phyloP scores from a whole-genome alignment of 2,113 vertebrate genomes.

The Abramis brama region DNA sequence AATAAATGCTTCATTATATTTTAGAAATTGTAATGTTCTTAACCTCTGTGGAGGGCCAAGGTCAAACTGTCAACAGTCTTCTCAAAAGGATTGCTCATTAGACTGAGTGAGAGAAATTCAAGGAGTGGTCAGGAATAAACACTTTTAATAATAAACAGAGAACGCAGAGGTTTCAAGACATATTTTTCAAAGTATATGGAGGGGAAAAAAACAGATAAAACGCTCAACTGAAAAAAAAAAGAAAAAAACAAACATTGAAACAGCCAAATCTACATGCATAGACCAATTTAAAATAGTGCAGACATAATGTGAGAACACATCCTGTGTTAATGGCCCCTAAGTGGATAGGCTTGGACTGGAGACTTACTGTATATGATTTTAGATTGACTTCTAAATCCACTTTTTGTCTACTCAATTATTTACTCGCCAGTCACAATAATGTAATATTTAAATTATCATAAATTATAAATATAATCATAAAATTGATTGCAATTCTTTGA shows the following conservation, averaged over 20 bases:
- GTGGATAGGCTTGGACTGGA: not conserved
- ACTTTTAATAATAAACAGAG: not conserved
- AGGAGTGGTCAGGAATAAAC: not conserved
- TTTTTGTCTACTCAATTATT: not conserved
- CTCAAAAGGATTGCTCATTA: not conserved
- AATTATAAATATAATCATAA: too few relatives aligned
- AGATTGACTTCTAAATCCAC: not conserved
- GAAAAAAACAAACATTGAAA: not conserved
- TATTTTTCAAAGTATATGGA: too few relatives aligned
- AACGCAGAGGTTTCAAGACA: not conserved
- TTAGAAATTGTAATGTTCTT: not conserved
- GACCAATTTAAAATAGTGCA: slow-evolving; percentile 1
- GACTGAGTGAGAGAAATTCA: not conserved
- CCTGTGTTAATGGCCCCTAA: not conserved
- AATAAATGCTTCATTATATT: not conserved
- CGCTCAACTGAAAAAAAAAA: too few relatives aligned
- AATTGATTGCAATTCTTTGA: not conserved
- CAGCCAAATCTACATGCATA: not conserved
- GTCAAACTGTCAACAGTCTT: not conserved
- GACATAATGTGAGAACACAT: not conserved
- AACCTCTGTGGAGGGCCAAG: not conserved
- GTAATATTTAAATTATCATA: not conserved
- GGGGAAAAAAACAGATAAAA: too few relatives aligned
- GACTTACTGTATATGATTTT: not conserved
- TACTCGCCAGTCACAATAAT: not conserved